Percentiles rank a stretch among this genome's conserved stretches.
Evolutionary conservation across 2,113 vertebrate species (phyloP).

Genomic region (Girardinichthys multiradiatus): DNA sequence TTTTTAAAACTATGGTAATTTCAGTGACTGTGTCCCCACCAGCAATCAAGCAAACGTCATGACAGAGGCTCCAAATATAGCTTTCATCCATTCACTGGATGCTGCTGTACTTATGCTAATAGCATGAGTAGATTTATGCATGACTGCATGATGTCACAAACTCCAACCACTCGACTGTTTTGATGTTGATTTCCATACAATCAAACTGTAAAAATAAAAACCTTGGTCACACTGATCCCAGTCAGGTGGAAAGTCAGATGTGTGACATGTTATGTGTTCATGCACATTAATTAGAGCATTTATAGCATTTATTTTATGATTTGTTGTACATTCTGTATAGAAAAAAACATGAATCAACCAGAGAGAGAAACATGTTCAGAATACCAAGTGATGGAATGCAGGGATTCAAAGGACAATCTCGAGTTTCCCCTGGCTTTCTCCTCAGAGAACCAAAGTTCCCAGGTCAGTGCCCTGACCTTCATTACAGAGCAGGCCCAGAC

Average conservation of each 20-base stretch:
- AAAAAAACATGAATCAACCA: not conserved
- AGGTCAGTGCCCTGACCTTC: conserved; percentile 53
- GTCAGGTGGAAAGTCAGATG: not conserved
- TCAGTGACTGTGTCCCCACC: not conserved
- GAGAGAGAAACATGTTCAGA: conserved; percentile 14
- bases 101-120: conserved; percentile 25
- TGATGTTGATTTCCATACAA: conserved; percentile 46
- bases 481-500: conserved; percentile 49
- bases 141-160: conserved; percentile 33
- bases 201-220: conserved; percentile 35
- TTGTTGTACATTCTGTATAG: conserved; percentile 8
- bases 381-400: conserved; percentile 28
- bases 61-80: not conserved
- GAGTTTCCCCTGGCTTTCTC: not conserved
- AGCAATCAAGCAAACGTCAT: not conserved
- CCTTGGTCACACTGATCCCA: conserved; percentile 4
- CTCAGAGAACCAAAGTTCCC: conserved; percentile 5
- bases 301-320: conserved; percentile 6
- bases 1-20: not conserved
- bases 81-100: not conserved
- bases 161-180: conserved; percentile 5
- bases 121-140: conserved; percentile 44
- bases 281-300: not conserved
- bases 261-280: conserved; percentile 7
- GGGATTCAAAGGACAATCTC: conserved; percentile 2